Evolutionary conservation across 2,113 vertebrate genomes (phyloP).

Genomic region (Diphyllodes magnificus): DNA sequence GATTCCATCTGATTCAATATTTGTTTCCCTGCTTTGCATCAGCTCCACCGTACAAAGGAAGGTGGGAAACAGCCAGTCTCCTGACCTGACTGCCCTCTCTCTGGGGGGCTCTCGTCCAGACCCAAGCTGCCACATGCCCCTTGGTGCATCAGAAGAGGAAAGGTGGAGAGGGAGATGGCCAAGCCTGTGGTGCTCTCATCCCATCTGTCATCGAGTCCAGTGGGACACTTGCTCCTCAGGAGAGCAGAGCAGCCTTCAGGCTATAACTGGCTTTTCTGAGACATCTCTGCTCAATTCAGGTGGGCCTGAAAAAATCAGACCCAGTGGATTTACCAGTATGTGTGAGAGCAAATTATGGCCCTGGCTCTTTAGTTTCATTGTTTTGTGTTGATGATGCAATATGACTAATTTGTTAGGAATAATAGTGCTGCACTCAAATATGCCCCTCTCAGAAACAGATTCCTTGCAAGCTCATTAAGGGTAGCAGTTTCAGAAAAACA

Average conservation of each 20-base stretch:
- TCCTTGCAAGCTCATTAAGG: not conserved
- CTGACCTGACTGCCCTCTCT: not conserved
- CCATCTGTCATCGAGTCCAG: not conserved
- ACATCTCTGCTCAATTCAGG: not conserved
- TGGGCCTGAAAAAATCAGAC: not conserved
- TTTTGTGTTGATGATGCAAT: constrained; percentile 8
- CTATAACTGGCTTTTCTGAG: not conserved
- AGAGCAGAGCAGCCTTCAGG: not conserved
- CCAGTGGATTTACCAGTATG: not conserved
- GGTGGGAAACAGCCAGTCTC: not conserved
- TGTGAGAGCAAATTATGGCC: not conserved
- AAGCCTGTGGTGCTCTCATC: not conserved
- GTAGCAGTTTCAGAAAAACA: not conserved
- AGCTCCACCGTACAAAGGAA: not conserved
- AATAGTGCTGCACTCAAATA: not conserved
- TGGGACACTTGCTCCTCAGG: not conserved
- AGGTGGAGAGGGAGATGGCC: not conserved
- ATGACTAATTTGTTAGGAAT: not conserved
- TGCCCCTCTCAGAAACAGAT: not conserved
- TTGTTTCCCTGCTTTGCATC: not conserved
- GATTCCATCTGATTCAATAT: not conserved
- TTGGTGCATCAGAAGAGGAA: not conserved
- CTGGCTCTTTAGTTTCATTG: not conserved
- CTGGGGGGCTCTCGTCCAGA: not conserved
- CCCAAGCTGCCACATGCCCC: not conserved